Evolutionary conservation across 37 sponge, comb jelly and placozoan genomes (phyloP).

Genomic region (Lycopodina hypogea): DNA sequence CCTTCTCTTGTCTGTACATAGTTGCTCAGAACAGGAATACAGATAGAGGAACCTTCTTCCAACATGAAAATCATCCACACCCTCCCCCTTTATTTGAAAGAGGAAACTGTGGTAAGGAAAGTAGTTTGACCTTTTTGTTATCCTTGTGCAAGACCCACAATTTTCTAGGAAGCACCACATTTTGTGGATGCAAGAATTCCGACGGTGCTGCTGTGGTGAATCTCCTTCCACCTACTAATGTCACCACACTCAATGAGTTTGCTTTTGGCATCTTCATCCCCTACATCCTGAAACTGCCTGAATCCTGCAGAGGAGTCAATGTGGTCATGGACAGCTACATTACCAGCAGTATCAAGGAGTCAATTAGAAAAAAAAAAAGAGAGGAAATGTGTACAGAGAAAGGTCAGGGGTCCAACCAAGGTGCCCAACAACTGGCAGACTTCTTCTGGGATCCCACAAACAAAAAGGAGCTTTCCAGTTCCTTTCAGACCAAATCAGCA

Average conservation of each 20-base stretch:
- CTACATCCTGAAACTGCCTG: not conserved
- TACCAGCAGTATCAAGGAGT: not conserved
- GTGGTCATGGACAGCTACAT: not conserved
- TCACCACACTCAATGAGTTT: not conserved
- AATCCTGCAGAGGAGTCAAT: not conserved
- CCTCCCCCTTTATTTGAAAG: not conserved
- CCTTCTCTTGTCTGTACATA: not conserved
- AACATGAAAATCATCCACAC: not conserved
- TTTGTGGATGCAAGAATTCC: not conserved
- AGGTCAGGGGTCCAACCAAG: not conserved
- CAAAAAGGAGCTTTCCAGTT: not conserved
- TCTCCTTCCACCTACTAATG: not conserved
- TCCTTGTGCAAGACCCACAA: not conserved
- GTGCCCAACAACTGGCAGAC: not conserved
- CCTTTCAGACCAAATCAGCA: not conserved
- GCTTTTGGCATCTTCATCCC: not conserved
- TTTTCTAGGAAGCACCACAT: not conserved
- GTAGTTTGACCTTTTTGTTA: not conserved
- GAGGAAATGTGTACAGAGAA: not conserved
- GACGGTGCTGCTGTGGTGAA: not conserved
- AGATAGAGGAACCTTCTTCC: not conserved
- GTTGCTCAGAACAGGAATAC: not conserved
- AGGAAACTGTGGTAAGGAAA: not conserved
- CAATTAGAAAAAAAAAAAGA: not conserved
- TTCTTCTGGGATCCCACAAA: not conserved